Base-by-base conservation (phyloP, 2,113 vertebrate species). In the Larimichthys polyactis region DNA sequence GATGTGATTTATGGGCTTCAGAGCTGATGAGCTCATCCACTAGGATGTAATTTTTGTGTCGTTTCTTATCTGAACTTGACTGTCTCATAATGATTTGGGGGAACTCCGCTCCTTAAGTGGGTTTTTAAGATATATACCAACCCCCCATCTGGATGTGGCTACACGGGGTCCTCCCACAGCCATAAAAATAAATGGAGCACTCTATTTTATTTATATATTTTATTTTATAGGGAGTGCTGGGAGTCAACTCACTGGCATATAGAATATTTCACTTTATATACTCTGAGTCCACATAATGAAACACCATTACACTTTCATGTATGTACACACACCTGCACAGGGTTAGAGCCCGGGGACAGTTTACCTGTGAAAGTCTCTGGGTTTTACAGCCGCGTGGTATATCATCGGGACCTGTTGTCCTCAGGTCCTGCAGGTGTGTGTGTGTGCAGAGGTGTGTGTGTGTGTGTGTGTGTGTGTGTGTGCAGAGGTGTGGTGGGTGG, bases 231-330 rank as follows among this genome's bases (percentile, higher is more conserved):
- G 4, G 17, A 79, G 73, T 44, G 22, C 71, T 71, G 24, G 29
- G 27, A 84, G 72, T 83, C 20, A 72, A 46, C 54, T 57, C 54
- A 57, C 83, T 80, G 72, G 82, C 63, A 83, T 80, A 79, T 75
- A 86, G 69, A 88, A 89, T 83, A 85, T 82, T 82, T 14, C 22
- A 71, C 36, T 88, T 87, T 87, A 89, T 82, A 68, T 81, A 83
- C 77, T 87, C 46, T 64, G 70, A 82, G 77, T 71, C n/a, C 84
- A 77, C 88, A 84, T 79, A 85, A 86, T 87, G 79, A 89, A 82
- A 88, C 75, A 81, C 85, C 67, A 60, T 79, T 68, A 76, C 44
- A 79, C 58, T 76, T 66, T 76, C 6, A 78, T 59, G 60, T 44
- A 58, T 24, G 44, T 17, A n/a, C 65, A 75, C 77, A 82, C 89